Conservation (phyloP, 2,797 vertebrate genomes). For the Enteromius viviparus region DNA sequence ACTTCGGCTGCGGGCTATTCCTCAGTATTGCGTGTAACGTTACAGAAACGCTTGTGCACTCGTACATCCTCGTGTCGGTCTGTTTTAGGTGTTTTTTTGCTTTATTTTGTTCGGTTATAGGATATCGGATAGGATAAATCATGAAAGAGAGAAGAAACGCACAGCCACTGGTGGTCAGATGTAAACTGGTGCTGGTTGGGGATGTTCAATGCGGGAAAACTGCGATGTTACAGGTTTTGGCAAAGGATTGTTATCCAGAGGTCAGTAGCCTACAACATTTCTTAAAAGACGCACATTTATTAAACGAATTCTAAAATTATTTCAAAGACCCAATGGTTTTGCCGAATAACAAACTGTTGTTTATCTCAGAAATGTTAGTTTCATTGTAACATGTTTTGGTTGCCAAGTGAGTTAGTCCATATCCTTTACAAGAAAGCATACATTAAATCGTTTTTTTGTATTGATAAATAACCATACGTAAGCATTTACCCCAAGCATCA, state of each 20-base stretch:
- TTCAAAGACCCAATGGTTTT: not conserved
- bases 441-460: not conserved
- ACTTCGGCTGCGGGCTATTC: slow-evolving; percentile 69
- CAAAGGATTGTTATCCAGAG: slow-evolving; percentile 97
- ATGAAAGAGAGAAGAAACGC: slow-evolving; percentile 92
- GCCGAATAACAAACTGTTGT: not conserved
- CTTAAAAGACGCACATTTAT: not conserved
- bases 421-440: not conserved
- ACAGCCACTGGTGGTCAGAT: slow-evolving; percentile 88
- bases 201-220: slow-evolving; percentile 98
- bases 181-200: slow-evolving; percentile 93
- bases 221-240: slow-evolving; percentile 94
- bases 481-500: not conserved
- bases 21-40: not conserved
- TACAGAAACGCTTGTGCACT: slow-evolving; percentile 33
- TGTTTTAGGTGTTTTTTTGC: not conserved
- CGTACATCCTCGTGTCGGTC: slow-evolving; percentile 19
- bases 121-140: slow-evolving; percentile 9
- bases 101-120: slow-evolving; percentile 19
- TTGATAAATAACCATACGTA: too few relatives aligned
- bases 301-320: not conserved
- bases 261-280: slow-evolving; percentile 71
- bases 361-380: not conserved
- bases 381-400: not conserved
- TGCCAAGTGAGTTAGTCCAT: not conserved